Evolutionary conservation across 2,113 vertebrate species (phyloP).

Genomic region (Cyanoramphus novaezelandiae): DNA sequence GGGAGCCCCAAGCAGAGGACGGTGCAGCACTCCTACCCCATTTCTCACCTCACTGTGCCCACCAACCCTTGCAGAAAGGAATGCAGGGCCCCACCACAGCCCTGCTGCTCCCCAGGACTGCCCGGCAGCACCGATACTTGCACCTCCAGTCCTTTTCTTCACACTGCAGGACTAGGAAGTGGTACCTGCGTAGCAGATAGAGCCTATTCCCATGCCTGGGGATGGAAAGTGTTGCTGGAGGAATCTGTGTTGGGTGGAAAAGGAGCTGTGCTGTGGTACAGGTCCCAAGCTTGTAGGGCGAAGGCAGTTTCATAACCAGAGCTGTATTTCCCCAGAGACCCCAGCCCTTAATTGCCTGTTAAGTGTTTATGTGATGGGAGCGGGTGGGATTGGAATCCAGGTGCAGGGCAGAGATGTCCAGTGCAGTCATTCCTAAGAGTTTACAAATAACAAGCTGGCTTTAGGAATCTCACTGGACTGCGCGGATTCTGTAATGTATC

Average conservation of each 20-base stretch:
- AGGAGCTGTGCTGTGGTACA: fast-evolving
- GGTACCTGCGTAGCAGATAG: fast-evolving
- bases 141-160: neutral
- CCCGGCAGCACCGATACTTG: neutral
- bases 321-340: neutral
- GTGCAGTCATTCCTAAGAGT: neutral
- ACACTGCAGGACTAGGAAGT: neutral
- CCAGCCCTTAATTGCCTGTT: neutral
- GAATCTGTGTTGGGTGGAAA: neutral
- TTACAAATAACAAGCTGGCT: neutral
- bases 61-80: neutral
- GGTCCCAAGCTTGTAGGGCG: neutral
- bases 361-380: neutral
- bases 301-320: neutral
- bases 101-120: neutral
- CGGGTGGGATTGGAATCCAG: neutral
- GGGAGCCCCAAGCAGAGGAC: neutral
- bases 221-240: fast-evolving
- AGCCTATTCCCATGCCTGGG: neutral
- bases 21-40: neutral
- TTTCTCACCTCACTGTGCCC: neutral
- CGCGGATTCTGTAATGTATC: fast-evolving
- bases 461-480: neutral
- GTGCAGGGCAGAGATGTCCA: neutral
- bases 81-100: neutral